These are phyloP conservation scores for Sycobia sp. DNA, from an alignment of 1,140 invertebrate species.

Conservation along the genomic window DNA sequence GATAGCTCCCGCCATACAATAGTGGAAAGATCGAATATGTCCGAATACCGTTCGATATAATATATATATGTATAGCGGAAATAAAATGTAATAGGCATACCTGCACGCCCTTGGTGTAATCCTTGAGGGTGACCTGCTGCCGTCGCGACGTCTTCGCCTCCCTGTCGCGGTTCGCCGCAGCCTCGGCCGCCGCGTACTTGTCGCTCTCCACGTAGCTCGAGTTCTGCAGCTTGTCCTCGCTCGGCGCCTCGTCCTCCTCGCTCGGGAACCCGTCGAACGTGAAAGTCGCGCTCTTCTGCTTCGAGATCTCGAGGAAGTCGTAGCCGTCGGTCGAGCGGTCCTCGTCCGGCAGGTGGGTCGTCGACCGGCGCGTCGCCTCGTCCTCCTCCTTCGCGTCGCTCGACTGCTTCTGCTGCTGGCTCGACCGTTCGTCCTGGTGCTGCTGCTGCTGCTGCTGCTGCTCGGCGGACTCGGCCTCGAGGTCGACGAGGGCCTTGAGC, in stretches of 20 bases:
- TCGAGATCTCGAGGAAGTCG: conserved; percentile 32
- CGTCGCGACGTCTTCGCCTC: neutral
- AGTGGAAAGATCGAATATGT: too few relatives aligned
- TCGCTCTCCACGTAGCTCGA: conserved; percentile 52
- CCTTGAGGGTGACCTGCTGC: conserved; percentile 38
- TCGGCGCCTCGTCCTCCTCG: conserved; percentile 44
- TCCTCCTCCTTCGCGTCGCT: conserved; percentile 31
- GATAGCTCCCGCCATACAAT: too few relatives aligned
- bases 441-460: conserved; percentile 43
- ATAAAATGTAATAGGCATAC: too few relatives aligned
- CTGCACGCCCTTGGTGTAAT: conserved; percentile 37
- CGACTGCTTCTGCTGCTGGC: neutral
- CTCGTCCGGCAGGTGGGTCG: conserved; percentile 3
- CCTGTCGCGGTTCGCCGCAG: too few relatives aligned
- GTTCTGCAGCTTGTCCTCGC: conserved; percentile 58
- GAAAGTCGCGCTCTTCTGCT: conserved; percentile 36
- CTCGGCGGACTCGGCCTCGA: conserved; percentile 64
- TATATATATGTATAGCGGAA: too few relatives aligned
- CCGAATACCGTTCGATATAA: too few relatives aligned
- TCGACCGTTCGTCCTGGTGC: neutral
- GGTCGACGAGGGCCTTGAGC: conserved; percentile 71
- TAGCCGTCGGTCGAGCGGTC: conserved; percentile 13
- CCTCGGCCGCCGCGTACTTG: conserved; percentile 43
- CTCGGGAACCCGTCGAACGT: conserved; percentile 49
- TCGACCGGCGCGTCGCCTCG: conserved; percentile 6